A percentile compares a stretch with the other conserved stretches of the same genome.
These are phyloP conservation scores for Tokudaia muenninki DNA, from an alignment of 2,797 vertebrate species.

Conservation along the genomic window DNA sequence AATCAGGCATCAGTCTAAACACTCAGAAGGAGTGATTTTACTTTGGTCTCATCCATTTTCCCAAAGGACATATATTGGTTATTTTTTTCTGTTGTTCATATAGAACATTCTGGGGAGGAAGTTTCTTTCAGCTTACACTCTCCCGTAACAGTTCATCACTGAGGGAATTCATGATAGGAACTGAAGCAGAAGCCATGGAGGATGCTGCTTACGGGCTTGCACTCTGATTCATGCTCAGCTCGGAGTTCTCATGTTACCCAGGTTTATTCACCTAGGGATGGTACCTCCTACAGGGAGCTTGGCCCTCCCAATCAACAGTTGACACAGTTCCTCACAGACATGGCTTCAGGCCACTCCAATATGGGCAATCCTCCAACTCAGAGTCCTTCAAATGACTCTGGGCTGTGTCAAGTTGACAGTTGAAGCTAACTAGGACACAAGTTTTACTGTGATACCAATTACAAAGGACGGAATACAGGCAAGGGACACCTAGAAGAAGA, in stretches of 20 bases:
- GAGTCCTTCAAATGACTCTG: neutral
- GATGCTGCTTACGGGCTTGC: neutral
- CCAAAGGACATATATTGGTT: neutral
- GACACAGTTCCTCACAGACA: neutral
- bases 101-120: neutral
- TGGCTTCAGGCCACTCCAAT: neutral
- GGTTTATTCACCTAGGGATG: neutral
- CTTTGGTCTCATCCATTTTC: neutral
- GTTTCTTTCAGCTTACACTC: neutral
- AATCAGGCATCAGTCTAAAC: neutral
- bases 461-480: neutral
- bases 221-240: neutral
- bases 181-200: neutral
- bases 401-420: neutral
- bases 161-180: neutral
- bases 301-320: neutral
- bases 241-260: too few relatives aligned
- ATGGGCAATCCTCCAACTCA: neutral
- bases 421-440: neutral
- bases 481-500: neutral
- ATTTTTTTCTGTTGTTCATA: neutral
- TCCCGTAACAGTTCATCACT: neutral
- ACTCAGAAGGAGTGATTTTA: too few relatives aligned
- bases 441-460: neutral
- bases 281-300: neutral